These are phyloP conservation scores for Pteria penguin DNA, from an alignment of 2,888 invertebrate species.

Conservation along the genomic window DNA sequence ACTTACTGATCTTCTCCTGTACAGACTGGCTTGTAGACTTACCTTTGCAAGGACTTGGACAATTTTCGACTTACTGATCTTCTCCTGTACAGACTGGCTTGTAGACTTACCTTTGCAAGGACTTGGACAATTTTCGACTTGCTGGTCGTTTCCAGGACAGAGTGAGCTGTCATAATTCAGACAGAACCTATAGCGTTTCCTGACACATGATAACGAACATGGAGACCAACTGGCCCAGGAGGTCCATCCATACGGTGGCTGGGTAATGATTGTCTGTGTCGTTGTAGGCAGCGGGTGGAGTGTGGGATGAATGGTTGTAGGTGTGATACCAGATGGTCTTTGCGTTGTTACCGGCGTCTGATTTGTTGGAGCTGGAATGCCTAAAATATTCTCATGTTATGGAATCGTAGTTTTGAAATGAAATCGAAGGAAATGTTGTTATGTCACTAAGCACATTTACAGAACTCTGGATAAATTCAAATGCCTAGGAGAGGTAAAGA, in stretches of 20 bases:
- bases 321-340: conserved; percentile 7
- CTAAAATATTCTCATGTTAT: no score
- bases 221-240: conserved; percentile 56
- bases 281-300: background rate
- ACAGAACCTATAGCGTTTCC: conserved; percentile 56
- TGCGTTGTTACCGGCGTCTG: conserved; percentile 22
- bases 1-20: no score
- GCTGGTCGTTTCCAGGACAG: conserved; percentile 47
- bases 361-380: conserved; percentile 9
- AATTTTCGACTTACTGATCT: conserved; percentile 35
- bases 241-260: conserved; percentile 48
- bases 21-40: no score
- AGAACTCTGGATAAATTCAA: no score
- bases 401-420: no score
- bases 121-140: conserved; percentile 38
- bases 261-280: background rate
- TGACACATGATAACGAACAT: conserved; percentile 55
- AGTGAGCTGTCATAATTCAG: conserved; percentile 46
- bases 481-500: no score
- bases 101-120: conserved; percentile 58
- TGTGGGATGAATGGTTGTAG: background rate
- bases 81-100: conserved; percentile 47
- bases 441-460: no score
- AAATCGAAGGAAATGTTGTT: no score
- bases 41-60: no score